phyloP scores from a whole-genome alignment of 2,797 vertebrate genomes.

The Amazona finschi region DNA sequence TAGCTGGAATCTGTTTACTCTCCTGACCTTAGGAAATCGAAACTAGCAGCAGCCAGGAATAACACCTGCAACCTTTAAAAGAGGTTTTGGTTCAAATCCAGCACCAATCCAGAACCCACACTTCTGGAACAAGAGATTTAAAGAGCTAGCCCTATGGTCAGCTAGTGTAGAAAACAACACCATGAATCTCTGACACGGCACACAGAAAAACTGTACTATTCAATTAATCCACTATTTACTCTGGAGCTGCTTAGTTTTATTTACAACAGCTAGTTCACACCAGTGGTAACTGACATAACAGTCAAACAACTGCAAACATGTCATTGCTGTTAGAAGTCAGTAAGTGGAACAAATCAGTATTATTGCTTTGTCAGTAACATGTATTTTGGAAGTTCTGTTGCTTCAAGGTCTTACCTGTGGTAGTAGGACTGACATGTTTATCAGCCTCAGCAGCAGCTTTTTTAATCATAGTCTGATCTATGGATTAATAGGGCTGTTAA shows the following conservation, averaged over 20 bases:
- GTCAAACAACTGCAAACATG: background rate
- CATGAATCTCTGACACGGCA: background rate
- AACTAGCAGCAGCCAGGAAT: background rate
- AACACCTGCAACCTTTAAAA: background rate
- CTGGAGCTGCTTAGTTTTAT: background rate
- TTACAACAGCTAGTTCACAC: conserved; percentile 14
- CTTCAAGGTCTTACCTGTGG: conserved; percentile 77
- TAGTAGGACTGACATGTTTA: conserved; percentile 72
- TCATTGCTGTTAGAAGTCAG: background rate
- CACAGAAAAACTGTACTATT: background rate
- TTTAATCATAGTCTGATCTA: conserved; percentile 81
- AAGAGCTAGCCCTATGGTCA: background rate
- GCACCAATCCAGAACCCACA: background rate
- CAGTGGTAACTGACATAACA: background rate
- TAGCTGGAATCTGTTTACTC: background rate
- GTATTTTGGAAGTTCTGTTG: background rate
- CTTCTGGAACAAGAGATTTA: background rate
- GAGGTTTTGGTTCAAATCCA: background rate
- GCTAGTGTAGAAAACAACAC: background rate
- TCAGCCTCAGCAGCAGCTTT: conserved; percentile 77
- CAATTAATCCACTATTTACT: background rate
- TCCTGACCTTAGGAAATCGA: background rate
- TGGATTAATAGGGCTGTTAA: conserved; percentile 53
- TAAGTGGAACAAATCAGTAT: background rate
- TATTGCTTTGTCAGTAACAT: background rate